Base-by-base conservation (phyloP, 1,140 invertebrate species). In the Pemphigus obesinymphae region DNA sequence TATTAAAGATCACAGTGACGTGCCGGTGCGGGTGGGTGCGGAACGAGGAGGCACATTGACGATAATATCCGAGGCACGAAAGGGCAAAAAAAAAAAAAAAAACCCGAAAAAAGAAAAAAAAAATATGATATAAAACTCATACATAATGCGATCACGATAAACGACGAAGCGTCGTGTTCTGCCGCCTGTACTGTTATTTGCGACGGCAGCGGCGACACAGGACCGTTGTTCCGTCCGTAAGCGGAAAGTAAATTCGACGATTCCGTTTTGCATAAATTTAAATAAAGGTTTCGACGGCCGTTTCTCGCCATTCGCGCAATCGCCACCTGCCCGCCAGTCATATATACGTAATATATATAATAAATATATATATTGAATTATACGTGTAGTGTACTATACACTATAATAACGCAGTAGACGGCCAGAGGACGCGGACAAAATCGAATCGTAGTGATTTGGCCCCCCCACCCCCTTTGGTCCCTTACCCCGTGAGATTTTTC, bases 261-360 rank as follows among this genome's bases (percentile, higher is more conserved):
- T 29, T 48, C 70, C 31, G 70, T 72, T 72, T 72, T 72, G 31
- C 70, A 72, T 72, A 48, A 48, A 72, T 72, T 72, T 72, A 72
- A 72, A 72, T 72, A 72, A 72, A 72, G 70, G 66, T 70, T 43
- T 40, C 37, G n/a, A 15, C 66, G 66, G 66, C 66, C 66, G 66
- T 70, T 70, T 43, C 23, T 70, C 66, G 43, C 66, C 23, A 70
- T 70, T 70, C 43, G 66, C 20, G 8, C 66, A 34, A 68, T 68
- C 63, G 34, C 34, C 63, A 11, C 31, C 34, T 10, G 15, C 26
- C 55, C 7, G 31, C 20, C 20, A 23, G n/a, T n/a, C 20, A 20
- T 34, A 20, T 20, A n/a, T 20, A 37, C 13, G 10, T n/a, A 40
- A n/a, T 53, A 61, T 61, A 58, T 66, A 66, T 63, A 29, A 31